Percentiles rank a stretch among this genome's conserved stretches.
Conservation (phyloP, 1,140 invertebrate species). For the Ditylenchus dipsaci region DNA sequence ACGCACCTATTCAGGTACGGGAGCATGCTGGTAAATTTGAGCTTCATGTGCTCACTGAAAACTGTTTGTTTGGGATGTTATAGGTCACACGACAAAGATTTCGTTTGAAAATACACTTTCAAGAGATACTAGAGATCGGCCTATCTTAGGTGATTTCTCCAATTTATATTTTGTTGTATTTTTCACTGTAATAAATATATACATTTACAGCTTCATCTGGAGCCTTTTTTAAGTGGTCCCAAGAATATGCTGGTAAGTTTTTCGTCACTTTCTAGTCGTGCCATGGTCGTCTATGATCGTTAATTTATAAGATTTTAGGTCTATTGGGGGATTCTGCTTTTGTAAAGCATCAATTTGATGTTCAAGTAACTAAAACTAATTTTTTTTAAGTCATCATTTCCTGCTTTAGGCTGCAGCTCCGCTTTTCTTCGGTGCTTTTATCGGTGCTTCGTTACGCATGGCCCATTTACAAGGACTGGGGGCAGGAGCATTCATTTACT, state of each 20-base stretch:
- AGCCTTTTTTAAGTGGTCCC: background rate
- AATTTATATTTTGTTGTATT: too few relatives aligned
- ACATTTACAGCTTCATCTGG: background rate
- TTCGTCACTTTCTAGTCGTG: background rate
- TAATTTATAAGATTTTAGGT: slow-evolving; percentile 42
- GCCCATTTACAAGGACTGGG: slow-evolving; percentile 34
- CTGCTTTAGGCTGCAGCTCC: slow-evolving; percentile 42
- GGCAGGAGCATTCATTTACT: slow-evolving; percentile 47
- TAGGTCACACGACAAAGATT: slow-evolving; percentile 54
- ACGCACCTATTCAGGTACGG: slow-evolving; percentile 49
- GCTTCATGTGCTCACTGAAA: too few relatives aligned
- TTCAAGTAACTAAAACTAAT: slow-evolving; percentile 34
- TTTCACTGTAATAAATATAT: too few relatives aligned
- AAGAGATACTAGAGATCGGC: slow-evolving; percentile 45
- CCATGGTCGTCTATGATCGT: slow-evolving; percentile 13
- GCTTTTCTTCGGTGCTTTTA: slow-evolving; percentile 39
- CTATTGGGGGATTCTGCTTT: slow-evolving; percentile 52
- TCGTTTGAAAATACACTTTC: slow-evolving; percentile 48
- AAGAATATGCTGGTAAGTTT: too few relatives aligned
- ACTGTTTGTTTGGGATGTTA: too few relatives aligned
- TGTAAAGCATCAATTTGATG: slow-evolving; percentile 45
- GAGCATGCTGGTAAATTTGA: slow-evolving; percentile 39
- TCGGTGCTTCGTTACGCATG: slow-evolving; percentile 39
- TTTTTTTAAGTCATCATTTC: slow-evolving; percentile 9
- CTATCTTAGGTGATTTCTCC: slow-evolving; percentile 29